Percentiles rank a stretch among this genome's conserved stretches.
Conservation (phyloP, 2,888 invertebrate genomes). For the Metopia argyrocephala region DNA sequence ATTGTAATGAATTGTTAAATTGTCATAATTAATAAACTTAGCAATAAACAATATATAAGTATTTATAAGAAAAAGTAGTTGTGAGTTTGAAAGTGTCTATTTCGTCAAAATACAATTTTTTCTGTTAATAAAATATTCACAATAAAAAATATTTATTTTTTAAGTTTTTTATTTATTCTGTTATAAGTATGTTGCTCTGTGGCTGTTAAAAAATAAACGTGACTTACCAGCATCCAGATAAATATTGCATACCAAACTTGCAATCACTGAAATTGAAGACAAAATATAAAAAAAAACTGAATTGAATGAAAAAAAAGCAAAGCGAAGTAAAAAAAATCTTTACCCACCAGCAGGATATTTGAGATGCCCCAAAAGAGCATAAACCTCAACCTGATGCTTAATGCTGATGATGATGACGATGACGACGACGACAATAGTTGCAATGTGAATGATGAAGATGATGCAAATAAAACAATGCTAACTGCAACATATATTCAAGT, state of each 20-base stretch:
- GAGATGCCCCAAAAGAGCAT: slow-evolving; percentile 71
- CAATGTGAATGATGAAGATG: slow-evolving; percentile 63
- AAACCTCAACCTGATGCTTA: slow-evolving; percentile 62
- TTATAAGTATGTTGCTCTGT: slow-evolving; percentile 41
- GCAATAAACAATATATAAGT: too few species aligned
- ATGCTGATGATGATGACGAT: slow-evolving; percentile 42
- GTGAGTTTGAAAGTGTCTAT: slow-evolving; percentile 39
- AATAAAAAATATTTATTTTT: slow-evolving; percentile 56
- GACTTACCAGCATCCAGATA: slow-evolving; percentile 76
- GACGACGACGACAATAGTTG: slow-evolving; percentile 26
- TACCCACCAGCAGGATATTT: slow-evolving; percentile 78
- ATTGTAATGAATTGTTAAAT: too few species aligned
- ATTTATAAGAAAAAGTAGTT: not conserved
- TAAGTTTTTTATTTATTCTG: slow-evolving; percentile 21
- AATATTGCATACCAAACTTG: slow-evolving; percentile 70
- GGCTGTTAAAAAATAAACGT: slow-evolving; percentile 70
- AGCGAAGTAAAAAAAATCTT: slow-evolving; percentile 57
- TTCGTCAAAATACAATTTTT: not conserved
- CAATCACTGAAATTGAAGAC: slow-evolving; percentile 61
- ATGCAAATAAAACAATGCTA: slow-evolving; percentile 64
- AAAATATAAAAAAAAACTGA: slow-evolving; percentile 66
- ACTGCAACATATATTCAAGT: slow-evolving; percentile 63
- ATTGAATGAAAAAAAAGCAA: slow-evolving; percentile 2
- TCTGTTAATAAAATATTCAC: slow-evolving; percentile 50
- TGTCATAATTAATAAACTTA: too few species aligned